Conservation (phyloP, 2,113 vertebrate species). For the Strix uralensis region DNA sequence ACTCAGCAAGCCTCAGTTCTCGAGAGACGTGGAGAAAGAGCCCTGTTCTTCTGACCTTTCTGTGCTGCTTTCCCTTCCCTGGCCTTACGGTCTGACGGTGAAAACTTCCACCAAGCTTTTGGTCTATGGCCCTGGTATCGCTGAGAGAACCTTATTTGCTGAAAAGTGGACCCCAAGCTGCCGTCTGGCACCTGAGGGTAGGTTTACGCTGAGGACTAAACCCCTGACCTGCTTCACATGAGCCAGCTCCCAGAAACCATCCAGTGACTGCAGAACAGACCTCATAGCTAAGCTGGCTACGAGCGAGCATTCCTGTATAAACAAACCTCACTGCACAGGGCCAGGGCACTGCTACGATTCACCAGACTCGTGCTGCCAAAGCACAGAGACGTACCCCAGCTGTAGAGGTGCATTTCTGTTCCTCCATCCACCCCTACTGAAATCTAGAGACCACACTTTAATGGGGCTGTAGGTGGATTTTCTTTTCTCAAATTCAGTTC, state of each 20-base stretch:
- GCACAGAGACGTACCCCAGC: background rate
- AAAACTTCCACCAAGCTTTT: background rate
- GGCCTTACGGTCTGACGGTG: too few relatives aligned
- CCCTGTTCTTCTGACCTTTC: background rate
- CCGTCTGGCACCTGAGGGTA: accelerated
- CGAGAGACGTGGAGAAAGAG: background rate
- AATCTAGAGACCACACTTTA: background rate
- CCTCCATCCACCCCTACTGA: background rate
- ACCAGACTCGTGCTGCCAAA: background rate
- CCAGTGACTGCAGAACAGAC: background rate
- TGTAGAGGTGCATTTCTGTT: background rate
- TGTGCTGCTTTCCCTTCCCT: background rate
- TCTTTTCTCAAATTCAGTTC: background rate
- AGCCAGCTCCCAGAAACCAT: background rate
- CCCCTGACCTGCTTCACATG: background rate
- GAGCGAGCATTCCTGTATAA: accelerated
- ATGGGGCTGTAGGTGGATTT: background rate
- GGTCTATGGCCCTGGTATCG: background rate
- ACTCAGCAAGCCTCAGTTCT: background rate
- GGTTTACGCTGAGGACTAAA: background rate
- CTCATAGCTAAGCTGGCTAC: background rate
- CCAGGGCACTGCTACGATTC: background rate
- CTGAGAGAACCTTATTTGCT: background rate
- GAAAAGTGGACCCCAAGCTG: background rate
- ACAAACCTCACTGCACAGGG: background rate